Evolutionary conservation across 2,797 vertebrate genomes (phyloP).

Genomic region (Hirundo rustica): DNA sequence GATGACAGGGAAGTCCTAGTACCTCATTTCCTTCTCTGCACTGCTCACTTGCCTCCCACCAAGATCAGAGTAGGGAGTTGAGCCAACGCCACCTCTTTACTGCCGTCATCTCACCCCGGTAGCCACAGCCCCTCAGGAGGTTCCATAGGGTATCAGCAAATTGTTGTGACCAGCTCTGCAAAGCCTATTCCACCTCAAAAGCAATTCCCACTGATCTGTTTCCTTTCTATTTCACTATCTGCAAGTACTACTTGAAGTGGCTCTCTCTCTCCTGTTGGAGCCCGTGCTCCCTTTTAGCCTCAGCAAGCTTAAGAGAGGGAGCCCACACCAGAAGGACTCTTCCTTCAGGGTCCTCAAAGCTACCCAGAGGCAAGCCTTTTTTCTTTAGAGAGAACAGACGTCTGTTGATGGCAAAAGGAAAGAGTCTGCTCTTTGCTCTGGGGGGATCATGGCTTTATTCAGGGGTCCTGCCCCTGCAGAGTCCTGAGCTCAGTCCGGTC

Average conservation of each 20-base stretch:
- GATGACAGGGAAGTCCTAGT: background rate
- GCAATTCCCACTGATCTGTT: background rate
- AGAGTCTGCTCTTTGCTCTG: too few species aligned
- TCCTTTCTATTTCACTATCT: background rate
- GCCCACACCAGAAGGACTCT: too few species aligned
- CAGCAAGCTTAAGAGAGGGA: too few species aligned
- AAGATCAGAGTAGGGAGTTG: background rate
- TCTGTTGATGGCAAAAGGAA: too few species aligned
- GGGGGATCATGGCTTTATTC: too few species aligned
- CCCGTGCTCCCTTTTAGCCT: too few species aligned
- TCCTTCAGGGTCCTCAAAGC: too few species aligned
- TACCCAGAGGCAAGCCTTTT: too few species aligned
- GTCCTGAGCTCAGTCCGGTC: too few species aligned
- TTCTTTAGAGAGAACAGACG: too few species aligned
- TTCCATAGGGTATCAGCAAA: background rate
- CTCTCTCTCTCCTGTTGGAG: too few species aligned
- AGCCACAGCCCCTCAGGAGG: background rate
- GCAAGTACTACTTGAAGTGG: background rate
- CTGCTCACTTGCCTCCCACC: background rate
- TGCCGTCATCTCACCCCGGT: accelerated
- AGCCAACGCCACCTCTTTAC: background rate
- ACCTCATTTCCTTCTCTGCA: background rate
- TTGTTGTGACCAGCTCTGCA: background rate
- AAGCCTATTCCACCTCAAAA: background rate
- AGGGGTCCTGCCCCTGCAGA: too few species aligned